Percentiles rank a stretch among this genome's conserved stretches.
phyloP scores from a whole-genome alignment of 53 echinoderm and acorn worm species.

The Apostichopus leukothele region DNA sequence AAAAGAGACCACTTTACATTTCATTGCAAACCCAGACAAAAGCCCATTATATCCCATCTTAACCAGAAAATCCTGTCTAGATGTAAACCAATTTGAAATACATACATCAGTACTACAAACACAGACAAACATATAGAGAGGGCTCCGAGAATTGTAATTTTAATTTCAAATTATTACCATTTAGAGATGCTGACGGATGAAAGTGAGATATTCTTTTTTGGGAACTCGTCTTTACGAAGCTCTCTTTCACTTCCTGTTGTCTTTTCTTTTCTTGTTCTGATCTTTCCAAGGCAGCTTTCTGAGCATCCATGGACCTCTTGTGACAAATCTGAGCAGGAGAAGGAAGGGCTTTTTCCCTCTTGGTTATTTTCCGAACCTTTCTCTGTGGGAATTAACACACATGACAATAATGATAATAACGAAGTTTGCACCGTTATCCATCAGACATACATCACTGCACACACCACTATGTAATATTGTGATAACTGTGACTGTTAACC shows the following conservation, averaged over 20 bases:
- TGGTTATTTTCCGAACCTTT: conserved; percentile 40
- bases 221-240: background rate
- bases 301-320: conserved; percentile 64
- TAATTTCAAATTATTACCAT: background rate
- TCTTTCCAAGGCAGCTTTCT: conserved; percentile 49
- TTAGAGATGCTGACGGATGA: background rate
- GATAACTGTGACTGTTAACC: no score
- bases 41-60: no score
- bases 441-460: no score
- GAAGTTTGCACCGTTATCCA: no score
- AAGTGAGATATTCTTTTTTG: conserved; percentile 51
- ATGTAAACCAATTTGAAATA: conserved; percentile 26
- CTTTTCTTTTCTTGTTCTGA: background rate
- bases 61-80: no score
- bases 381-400: background rate
- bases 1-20: no score
- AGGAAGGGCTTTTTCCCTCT: conserved; percentile 57
- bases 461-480: no score
- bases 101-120: no score
- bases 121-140: no score
- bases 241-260: background rate
- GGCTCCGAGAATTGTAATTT: no score
- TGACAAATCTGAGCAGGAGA: conserved; percentile 82
- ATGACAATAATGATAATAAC: no score
- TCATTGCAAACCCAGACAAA: no score